A percentile compares a stretch with the other conserved stretches of the same genome.
Evolutionary conservation across 2,113 vertebrate genomes (phyloP).

Genomic region (Mohoua ochrocephala): DNA sequence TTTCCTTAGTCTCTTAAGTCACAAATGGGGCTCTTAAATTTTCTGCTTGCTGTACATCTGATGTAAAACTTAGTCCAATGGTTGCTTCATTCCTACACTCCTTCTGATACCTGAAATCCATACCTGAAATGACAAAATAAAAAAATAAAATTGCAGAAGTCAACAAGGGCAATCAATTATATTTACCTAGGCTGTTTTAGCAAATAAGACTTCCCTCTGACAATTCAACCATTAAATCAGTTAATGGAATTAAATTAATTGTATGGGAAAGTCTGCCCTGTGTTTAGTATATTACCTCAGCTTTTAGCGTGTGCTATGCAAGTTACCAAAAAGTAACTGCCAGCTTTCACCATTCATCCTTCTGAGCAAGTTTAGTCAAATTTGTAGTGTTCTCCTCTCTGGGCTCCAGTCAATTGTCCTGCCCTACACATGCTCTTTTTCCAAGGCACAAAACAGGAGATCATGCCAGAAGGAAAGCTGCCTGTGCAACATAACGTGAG

Average conservation of each 20-base stretch:
- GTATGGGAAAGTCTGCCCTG: background rate
- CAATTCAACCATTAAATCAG: background rate
- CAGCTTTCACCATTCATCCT: background rate
- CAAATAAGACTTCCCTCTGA: background rate
- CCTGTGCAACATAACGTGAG: background rate
- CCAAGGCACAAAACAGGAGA: background rate
- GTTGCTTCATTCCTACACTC: background rate
- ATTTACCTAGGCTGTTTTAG: background rate
- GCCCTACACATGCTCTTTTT: background rate
- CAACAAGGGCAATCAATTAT: background rate
- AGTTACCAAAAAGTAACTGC: background rate
- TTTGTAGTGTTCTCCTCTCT: background rate
- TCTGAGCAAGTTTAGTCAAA: background rate
- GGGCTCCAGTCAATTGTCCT: background rate
- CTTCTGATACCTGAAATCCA: background rate
- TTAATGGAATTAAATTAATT: background rate
- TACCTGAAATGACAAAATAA: background rate
- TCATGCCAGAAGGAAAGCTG: background rate
- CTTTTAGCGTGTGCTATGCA: background rate
- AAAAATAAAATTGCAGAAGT: background rate
- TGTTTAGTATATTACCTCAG: background rate
- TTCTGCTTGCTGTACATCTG: background rate
- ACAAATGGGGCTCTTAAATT: background rate
- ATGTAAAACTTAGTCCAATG: background rate
- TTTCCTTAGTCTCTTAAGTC: background rate